phyloP scores from a whole-genome alignment of 2,888 invertebrate species.

The Hesperia comma region DNA sequence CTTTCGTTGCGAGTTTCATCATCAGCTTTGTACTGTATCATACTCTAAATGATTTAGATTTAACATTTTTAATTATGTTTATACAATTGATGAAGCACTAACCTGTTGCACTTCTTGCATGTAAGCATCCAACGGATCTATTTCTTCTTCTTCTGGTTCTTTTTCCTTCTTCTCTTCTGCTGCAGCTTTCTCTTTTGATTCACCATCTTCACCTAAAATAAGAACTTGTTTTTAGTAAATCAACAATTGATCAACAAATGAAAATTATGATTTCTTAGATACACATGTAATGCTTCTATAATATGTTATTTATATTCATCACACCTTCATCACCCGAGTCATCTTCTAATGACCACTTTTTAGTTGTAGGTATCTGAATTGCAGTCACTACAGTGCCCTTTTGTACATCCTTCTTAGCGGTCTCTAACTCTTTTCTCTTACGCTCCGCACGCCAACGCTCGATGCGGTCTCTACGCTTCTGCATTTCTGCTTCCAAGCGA shows the following conservation, averaged over 20 bases:
- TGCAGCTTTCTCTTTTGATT: slow-evolving; percentile 76
- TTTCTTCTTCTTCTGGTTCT: slow-evolving; percentile 88
- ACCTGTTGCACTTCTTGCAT: slow-evolving; percentile 93
- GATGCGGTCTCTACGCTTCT: slow-evolving; percentile 96
- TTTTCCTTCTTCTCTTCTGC: slow-evolving; percentile 60
- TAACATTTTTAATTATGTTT: no score
- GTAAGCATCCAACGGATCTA: slow-evolving; percentile 98
- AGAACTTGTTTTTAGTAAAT: background rate
- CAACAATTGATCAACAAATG: no score
- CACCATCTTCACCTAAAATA: slow-evolving; percentile 78
- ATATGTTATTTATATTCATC: background rate
- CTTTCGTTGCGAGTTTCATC: no score
- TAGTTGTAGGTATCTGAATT: slow-evolving; percentile 84
- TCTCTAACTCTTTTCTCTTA: slow-evolving; percentile 93
- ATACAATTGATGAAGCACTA: slow-evolving; percentile 41
- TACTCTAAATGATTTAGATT: no score
- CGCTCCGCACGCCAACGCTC: slow-evolving; percentile 98
- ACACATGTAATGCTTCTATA: no score
- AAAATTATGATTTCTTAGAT: no score
- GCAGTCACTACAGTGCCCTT: slow-evolving; percentile 86
- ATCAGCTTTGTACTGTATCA: no score
- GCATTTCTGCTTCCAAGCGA: slow-evolving; percentile 96
- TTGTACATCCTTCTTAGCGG: slow-evolving; percentile 89
- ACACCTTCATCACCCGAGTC: slow-evolving; percentile 96
- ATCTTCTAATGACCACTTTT: slow-evolving; percentile 98